Base-by-base conservation (phyloP, 30 jellyfish, hydroid and myxozoan genomes). In the Aurelia sp. region DNA sequence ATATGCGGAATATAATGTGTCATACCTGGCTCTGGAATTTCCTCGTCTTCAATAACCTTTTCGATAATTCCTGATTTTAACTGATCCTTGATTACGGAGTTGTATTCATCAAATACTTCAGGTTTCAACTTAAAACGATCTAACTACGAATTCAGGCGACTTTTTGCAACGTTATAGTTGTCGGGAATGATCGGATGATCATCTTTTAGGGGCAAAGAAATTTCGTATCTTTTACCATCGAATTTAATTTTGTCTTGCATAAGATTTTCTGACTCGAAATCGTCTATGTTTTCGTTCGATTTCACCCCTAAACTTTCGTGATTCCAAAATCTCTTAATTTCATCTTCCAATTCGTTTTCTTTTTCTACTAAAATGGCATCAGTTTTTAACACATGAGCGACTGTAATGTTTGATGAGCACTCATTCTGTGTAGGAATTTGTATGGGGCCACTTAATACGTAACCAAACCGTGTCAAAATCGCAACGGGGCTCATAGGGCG, bases 301-400 rank as follows among this genome's bases (percentile, higher is more conserved):
- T 37, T 72, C 6, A 62, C 48, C 4, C 79, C 68, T 50, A 78
- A 12, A 16, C 35, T 21, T 63, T 78, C 78, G 4, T 15, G 22
- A 11, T 78, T 68, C 88, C 88, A 78, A 78, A 78, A 78, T 48
- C 35, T 7, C 50, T 61, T 78, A 27, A 78, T 18, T 60, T 78
- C 41, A 5, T 15, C 41, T 10, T 35, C 61, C 27, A 23, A 7
- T 0, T 52, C 27, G 60, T 11, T 35, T 13, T 61, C 41, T 11
- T 63, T 23, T 13, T 78, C 70, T 3, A 59, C 12, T 12, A 62
- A 12, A 13, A 31, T 37, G 13, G 51, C 66, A 37, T 37, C 78
- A 16, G 48, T 62, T 59, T 62, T 60, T 48, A 78, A 31, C 30
- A 63, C 68, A 47, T 78, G 88, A 40, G 59, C 53, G 7, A 75